These are phyloP conservation scores for Cecropterus lyciades DNA, from an alignment of 1,140 invertebrate species.

Conservation along the genomic window DNA sequence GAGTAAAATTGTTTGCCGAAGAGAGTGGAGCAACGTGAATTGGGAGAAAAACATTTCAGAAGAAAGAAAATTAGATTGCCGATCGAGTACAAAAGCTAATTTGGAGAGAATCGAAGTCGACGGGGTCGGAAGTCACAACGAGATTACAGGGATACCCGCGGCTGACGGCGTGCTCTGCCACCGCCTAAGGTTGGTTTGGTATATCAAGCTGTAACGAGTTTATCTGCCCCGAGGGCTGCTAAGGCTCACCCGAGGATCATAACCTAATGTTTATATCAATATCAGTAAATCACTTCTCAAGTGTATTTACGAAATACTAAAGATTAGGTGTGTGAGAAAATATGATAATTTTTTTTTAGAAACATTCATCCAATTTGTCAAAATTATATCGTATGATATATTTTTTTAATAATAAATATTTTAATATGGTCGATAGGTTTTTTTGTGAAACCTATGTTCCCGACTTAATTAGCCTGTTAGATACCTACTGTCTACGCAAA, in stretches of 20 bases:
- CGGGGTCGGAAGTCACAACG: conserved; percentile 72
- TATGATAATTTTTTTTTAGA: neutral
- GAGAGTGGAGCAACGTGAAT: conserved; percentile 52
- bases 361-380: neutral
- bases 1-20: conserved; percentile 56
- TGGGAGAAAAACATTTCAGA: conserved; percentile 64
- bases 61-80: conserved; percentile 72
- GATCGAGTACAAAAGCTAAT: conserved; percentile 77
- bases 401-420: too few relatives aligned
- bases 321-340: neutral
- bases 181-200: conserved; percentile 54
- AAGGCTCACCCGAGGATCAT: conserved; percentile 55
- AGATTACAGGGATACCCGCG: conserved; percentile 75
- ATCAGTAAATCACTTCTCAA: neutral
- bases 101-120: conserved; percentile 70
- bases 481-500: conserved; percentile 61
- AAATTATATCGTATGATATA: neutral
- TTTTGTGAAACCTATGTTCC: conserved; percentile 19
- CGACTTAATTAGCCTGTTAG: conserved; percentile 49
- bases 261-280: conserved; percentile 17
- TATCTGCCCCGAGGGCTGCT: conserved; percentile 79
- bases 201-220: conserved; percentile 80
- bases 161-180: conserved; percentile 55
- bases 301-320: neutral
- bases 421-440: neutral